Evolutionary conservation across 2,113 vertebrate species (phyloP).

Genomic region (Machaerirhynchus nigripectus): DNA sequence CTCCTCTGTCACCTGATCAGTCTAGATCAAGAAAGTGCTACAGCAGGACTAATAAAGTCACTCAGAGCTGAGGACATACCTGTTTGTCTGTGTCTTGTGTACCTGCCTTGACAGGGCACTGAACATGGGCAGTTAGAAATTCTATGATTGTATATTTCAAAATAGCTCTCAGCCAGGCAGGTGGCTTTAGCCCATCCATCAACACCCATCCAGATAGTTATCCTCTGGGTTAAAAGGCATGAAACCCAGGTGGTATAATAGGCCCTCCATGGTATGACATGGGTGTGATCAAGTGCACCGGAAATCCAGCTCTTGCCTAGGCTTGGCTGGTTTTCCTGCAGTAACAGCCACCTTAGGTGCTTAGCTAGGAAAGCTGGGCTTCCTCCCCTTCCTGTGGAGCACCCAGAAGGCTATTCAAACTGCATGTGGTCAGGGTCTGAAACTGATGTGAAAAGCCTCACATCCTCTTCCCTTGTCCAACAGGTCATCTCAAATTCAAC

Average conservation of each 20-base stretch:
- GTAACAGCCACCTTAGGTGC: neutral
- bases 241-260: neutral
- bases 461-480: neutral
- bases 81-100: neutral
- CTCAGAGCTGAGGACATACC: neutral
- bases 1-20: neutral
- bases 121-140: neutral
- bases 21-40: neutral
- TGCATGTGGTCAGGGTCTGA: neutral
- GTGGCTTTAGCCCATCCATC: neutral
- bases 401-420: neutral
- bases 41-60: neutral
- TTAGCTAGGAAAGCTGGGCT: neutral
- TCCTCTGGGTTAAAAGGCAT: neutral
- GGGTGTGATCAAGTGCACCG: neutral
- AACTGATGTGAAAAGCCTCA: neutral
- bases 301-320: neutral
- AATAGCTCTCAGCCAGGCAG: neutral
- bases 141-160: neutral
- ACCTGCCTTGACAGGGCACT: neutral
- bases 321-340: neutral
- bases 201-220: neutral
- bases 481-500: neutral
- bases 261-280: too few relatives aligned
- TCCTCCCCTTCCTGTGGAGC: neutral